phyloP scores from a whole-genome alignment of 1,140 invertebrate genomes.

The Physella acuta region DNA sequence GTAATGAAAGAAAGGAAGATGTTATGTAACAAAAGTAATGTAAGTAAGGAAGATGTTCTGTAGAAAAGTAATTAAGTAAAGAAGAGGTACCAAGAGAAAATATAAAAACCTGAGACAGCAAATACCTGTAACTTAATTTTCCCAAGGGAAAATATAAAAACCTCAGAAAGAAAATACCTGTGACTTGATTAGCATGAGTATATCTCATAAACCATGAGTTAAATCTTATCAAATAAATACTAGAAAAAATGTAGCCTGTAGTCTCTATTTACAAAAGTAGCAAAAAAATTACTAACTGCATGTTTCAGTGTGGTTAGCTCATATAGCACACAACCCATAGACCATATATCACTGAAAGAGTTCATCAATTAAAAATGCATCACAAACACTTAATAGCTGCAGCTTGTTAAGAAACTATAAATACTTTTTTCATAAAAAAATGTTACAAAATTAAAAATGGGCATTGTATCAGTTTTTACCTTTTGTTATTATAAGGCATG shows the following conservation, averaged over 20 bases:
- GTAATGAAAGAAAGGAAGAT: neutral
- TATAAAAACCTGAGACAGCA: neutral
- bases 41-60: neutral
- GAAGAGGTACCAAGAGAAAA: neutral
- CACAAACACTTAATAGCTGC: neutral
- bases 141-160: neutral
- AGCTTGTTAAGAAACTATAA: too few species aligned
- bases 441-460: too few species aligned
- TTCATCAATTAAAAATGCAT: constrained; percentile 1
- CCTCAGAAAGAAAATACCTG: constrained; percentile 45
- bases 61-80: too few species aligned
- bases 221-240: too few species aligned
- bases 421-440: too few species aligned
- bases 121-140: too few species aligned
- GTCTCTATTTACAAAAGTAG: too few species aligned
- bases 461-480: too few species aligned
- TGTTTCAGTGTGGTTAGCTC: constrained; percentile 64
- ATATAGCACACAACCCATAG: constrained; percentile 65
- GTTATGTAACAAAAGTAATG: too few species aligned
- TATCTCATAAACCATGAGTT: too few species aligned
- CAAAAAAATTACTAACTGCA: constrained; percentile 53
- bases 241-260: too few species aligned
- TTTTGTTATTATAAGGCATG: constrained; percentile 66
- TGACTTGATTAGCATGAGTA: constrained; percentile 56
- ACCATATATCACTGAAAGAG: constrained; percentile 65